Conservation (phyloP, 2,888 invertebrate species). For the Oscheius sp. region DNA sequence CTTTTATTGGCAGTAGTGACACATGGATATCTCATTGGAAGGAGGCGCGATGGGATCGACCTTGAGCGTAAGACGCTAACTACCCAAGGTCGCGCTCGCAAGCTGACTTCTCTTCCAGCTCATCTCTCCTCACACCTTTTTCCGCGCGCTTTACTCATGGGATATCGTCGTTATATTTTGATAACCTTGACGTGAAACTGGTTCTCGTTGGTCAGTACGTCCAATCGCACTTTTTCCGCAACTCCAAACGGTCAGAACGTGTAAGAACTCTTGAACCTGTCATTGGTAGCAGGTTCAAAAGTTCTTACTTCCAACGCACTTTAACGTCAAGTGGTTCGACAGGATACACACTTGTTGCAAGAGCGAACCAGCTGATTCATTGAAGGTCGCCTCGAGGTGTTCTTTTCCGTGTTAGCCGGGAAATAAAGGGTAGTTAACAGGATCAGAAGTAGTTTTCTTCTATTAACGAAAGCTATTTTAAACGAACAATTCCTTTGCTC, state of each 20-base stretch:
- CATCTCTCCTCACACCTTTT: neutral
- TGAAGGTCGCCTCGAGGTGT: neutral
- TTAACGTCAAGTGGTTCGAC: constrained; percentile 16
- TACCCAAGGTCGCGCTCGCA: constrained; percentile 22
- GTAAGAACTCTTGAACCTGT: neutral
- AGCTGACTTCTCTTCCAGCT: constrained; percentile 19
- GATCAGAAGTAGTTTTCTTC: neutral
- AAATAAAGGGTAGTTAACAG: constrained; percentile 27
- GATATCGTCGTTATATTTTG: constrained; percentile 33
- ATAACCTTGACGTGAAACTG: constrained; percentile 30
- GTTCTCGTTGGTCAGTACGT: constrained; percentile 13
- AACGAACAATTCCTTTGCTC: neutral
- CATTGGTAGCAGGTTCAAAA: neutral
- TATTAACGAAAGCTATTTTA: neutral
- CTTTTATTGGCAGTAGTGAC: constrained; percentile 12
- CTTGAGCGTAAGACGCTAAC: constrained; percentile 24
- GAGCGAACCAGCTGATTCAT: constrained; percentile 15
- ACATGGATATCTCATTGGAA: constrained; percentile 25
- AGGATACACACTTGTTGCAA: constrained; percentile 27
- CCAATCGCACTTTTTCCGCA: constrained; percentile 3
- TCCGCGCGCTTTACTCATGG: constrained; percentile 8
- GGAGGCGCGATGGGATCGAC: constrained; percentile 27
- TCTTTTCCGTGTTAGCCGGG: constrained; percentile 10
- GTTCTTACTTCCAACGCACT: neutral
- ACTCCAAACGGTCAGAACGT: neutral